phyloP scores from a whole-genome alignment of 2,888 invertebrate species.

The Rhimphoctona megacephalus region DNA sequence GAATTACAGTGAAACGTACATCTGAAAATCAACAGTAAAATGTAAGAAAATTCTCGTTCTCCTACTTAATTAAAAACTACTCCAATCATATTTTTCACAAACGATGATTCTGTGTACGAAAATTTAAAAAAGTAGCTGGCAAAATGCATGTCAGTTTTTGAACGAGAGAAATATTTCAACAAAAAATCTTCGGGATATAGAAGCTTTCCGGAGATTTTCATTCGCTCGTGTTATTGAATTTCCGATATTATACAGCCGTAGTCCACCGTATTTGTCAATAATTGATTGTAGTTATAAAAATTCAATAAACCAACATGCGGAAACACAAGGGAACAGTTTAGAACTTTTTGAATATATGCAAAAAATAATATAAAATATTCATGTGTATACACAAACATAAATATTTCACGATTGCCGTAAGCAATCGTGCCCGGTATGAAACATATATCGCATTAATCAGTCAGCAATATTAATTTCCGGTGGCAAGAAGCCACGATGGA shows the following conservation, averaged over 20 bases:
- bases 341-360: neutral
- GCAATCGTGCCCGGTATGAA: conserved; percentile 39
- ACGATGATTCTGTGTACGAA: too few relatives aligned
- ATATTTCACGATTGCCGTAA: conserved; percentile 30
- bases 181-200: too few relatives aligned
- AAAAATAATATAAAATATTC: conserved; percentile 15
- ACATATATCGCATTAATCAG: conserved; percentile 68
- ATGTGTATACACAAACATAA: neutral
- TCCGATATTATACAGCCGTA: neutral
- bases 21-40: too few relatives aligned
- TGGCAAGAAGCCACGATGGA: conserved; percentile 63
- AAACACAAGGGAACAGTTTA: neutral
- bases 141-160: too few relatives aligned
- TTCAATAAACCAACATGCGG: neutral
- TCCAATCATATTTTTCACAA: too few relatives aligned
- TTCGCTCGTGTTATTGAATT: neutral
- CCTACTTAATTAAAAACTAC: too few relatives aligned
- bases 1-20: too few relatives aligned
- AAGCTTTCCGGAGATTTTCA: neutral
- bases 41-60: too few relatives aligned
- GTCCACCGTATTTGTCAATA: neutral
- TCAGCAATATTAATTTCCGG: conserved; percentile 67
- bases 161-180: too few relatives aligned
- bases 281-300: neutral
- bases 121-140: too few relatives aligned